A percentile compares a stretch with the other conserved stretches of the same genome.
Conservation (phyloP, 2,888 invertebrate genomes). For the Rhaphigaster nebulosa region DNA sequence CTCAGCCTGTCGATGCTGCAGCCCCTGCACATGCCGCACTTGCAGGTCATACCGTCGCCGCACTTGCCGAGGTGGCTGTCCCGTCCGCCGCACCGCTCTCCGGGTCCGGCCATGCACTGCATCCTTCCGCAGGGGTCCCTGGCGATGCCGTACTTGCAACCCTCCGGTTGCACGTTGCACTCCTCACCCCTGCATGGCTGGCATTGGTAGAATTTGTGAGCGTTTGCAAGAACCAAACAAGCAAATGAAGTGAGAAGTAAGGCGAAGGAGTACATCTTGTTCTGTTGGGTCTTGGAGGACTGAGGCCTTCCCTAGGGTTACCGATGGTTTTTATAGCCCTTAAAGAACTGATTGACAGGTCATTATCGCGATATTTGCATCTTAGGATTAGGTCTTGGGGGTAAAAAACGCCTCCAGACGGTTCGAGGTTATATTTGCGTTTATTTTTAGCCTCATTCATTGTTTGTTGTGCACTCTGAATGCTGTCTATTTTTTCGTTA, state of each 20-base stretch:
- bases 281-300: not conserved
- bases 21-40: constrained; percentile 61
- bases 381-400: not conserved
- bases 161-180: constrained; percentile 59
- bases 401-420: not conserved
- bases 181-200: constrained; percentile 63
- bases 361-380: constrained; percentile 38
- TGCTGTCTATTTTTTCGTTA: not conserved
- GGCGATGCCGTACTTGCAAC: constrained; percentile 57
- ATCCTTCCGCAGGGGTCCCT: constrained; percentile 60
- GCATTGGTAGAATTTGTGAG: constrained; percentile 64
- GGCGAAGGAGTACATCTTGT: not conserved
- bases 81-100: constrained; percentile 60
- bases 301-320: constrained; percentile 13
- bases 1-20: constrained; percentile 58
- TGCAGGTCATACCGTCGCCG: constrained; percentile 62
- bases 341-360: not conserved
- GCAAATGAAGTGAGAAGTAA: constrained; percentile 61
- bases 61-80: constrained; percentile 61
- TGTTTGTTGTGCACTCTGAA: not conserved
- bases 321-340: constrained; percentile 29
- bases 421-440: not conserved
- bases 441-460: constrained; percentile 9
- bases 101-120: constrained; percentile 60
- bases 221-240: not conserved